Evolutionary conservation across 2,113 vertebrate genomes (phyloP), one percentile per base, ranked within the genome.

Genomic region (Pithys albifrons): DNA sequence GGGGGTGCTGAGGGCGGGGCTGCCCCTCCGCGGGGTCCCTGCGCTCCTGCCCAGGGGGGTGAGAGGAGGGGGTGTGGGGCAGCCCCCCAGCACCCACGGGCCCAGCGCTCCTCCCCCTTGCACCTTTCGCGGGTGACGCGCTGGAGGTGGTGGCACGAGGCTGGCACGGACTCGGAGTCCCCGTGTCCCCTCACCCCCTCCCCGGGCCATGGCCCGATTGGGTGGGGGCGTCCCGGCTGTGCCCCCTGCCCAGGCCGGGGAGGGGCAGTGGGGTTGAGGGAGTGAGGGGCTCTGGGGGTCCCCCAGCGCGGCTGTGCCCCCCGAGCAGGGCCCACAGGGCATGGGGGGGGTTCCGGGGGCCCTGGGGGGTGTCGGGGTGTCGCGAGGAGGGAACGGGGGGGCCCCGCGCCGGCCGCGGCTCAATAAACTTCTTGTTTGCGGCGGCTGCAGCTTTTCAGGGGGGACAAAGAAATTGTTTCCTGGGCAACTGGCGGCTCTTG

Each of bases 391-490:
- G 33, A 41, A 41, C 41, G 22, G 45, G 72, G 83, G 52, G 71
- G 20, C 25, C 31, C 71, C 1, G 51, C 14, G 41, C 45, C 37
- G n/a, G 81, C 67, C 76, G 78, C 66, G 17, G 7, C 78, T 90
- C 91, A 95, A 95, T 95, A 55, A 75, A 80, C 57, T 88, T 79
- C 6, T 95, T 95, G 91, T 93, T 91, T 27, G 91, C 55, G 29
- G 94, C 75, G 59, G 88, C 84, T 19, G 94, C 94, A 35, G 94
- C 94, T 83, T 84, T 80, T 83, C 92, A 89, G 70, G 92, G 84
- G 85, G 95, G 43, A 88, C 86, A 92, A 90, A 92, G 86, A 80
- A 76, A 67, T 66, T 33, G 95, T 92, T 95, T 92, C 92, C 94
- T 5, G 82, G 95, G 95, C 89, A 94, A 94, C 95, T 45, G 86